Percentiles rank a stretch among this genome's conserved stretches.
phyloP scores from a whole-genome alignment of 2,797 vertebrate species.

The Lycodopsis pacificus region DNA sequence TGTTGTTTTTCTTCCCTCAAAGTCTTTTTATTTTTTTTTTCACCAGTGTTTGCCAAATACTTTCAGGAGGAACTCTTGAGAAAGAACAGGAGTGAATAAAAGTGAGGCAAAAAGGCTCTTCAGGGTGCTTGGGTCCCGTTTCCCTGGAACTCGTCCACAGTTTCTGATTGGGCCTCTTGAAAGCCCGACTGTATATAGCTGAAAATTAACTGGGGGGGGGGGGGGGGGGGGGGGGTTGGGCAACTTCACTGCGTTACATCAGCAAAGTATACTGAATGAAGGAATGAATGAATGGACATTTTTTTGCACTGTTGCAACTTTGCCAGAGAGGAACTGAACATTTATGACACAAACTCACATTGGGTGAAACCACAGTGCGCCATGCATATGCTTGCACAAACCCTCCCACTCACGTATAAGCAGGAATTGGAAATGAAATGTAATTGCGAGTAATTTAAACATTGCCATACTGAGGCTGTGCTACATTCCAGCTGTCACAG shows the following conservation, averaged over 20 bases:
- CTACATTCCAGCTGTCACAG: constrained; percentile 72
- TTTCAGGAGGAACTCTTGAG: constrained; percentile 87
- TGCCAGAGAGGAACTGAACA: constrained; percentile 1
- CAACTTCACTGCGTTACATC: constrained; percentile 47
- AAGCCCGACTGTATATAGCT: constrained; percentile 77
- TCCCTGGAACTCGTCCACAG: constrained; percentile 77
- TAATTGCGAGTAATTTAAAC: constrained; percentile 35
- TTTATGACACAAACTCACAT: constrained; percentile 1
- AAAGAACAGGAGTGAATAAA: constrained; percentile 85
- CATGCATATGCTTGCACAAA: background rate
- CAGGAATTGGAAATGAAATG: constrained; percentile 45
- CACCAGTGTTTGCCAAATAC: constrained; percentile 86
- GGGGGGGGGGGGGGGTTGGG: background rate
- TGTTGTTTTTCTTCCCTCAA: constrained; percentile 87
- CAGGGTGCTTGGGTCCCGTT: constrained; percentile 82
- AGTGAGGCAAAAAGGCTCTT: constrained; percentile 82
- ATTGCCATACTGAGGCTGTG: constrained; percentile 15
- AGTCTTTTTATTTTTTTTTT: constrained; percentile 78
- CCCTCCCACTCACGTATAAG: background rate
- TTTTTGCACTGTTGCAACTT: constrained; percentile 34
- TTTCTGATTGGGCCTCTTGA: constrained; percentile 72
- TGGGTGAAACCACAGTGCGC: background rate
- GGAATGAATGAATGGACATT: constrained; percentile 47
- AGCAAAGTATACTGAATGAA: constrained; percentile 49
- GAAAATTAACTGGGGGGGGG: constrained; percentile 34